These are phyloP conservation scores for Dynastes grantii DNA, from an alignment of 2,888 invertebrate species.

Conservation along the genomic window DNA sequence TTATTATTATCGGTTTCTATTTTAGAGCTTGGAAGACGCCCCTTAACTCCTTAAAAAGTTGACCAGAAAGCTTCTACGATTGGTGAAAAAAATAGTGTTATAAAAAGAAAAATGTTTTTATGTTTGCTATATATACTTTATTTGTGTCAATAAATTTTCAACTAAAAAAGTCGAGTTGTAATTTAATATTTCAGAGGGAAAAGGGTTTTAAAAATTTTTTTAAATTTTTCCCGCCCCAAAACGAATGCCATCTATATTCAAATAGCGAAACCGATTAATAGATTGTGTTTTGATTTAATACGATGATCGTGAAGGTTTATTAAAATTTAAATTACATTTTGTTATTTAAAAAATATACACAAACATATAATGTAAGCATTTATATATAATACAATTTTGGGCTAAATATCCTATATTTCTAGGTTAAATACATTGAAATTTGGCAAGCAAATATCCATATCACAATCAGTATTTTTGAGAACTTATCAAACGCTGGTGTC, in stretches of 20 bases:
- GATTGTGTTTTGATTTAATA: too few species aligned
- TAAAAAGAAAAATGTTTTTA: constrained; percentile 54
- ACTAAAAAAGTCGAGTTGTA: not conserved
- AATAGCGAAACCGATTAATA: too few species aligned
- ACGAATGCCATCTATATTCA: too few species aligned
- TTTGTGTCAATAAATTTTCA: constrained; percentile 59
- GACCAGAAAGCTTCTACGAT: constrained; percentile 57
- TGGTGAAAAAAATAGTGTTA: constrained; percentile 56
- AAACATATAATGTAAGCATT: too few species aligned
- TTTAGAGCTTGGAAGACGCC: constrained; percentile 67
- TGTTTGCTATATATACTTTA: constrained; percentile 57
- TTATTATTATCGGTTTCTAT: constrained; percentile 14
- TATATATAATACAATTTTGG: too few species aligned
- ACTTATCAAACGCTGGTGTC: constrained; percentile 35
- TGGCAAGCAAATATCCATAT: constrained; percentile 5
- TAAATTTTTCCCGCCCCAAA: too few species aligned
- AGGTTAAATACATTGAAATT: constrained; percentile 15
- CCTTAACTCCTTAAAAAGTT: constrained; percentile 67
- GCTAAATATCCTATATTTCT: not conserved
- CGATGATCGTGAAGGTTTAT: too few species aligned
- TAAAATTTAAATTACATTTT: too few species aligned
- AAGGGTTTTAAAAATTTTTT: too few species aligned
- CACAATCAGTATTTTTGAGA: constrained; percentile 10
- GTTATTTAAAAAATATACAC: too few species aligned
- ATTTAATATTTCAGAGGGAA: too few species aligned